A percentile compares a stretch with the other conserved stretches of the same genome.
These are phyloP conservation scores for Busseola fusca DNA, from an alignment of 2,888 invertebrate species.

Conservation along the genomic window DNA sequence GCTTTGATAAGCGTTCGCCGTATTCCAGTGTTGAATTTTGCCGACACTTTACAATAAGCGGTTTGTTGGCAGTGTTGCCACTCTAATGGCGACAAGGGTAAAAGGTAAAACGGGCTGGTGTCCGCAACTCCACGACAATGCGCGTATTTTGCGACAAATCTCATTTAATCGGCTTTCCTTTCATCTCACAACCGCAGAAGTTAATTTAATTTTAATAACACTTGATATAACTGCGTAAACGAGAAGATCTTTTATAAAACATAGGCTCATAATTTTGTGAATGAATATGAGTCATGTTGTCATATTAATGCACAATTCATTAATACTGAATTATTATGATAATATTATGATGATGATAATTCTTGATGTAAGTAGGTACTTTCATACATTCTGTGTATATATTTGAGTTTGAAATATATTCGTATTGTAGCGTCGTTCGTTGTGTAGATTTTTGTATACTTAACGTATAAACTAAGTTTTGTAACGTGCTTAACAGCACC, in stretches of 20 bases:
- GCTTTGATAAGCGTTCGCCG: constrained; percentile 69
- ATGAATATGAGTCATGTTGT: constrained; percentile 44
- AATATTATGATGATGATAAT: constrained; percentile 39
- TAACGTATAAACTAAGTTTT: not conserved
- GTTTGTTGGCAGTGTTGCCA: constrained; percentile 49
- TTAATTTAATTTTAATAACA: constrained; percentile 39
- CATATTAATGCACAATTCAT: constrained; percentile 25
- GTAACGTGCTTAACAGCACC: not conserved
- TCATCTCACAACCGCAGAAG: constrained; percentile 49
- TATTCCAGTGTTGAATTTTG: constrained; percentile 59
- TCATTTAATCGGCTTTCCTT: constrained; percentile 41
- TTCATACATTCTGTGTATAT: not conserved
- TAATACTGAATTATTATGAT: constrained; percentile 36
- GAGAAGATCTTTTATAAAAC: constrained; percentile 15
- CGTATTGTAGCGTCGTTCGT: constrained; percentile 13
- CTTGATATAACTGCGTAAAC: constrained; percentile 1
- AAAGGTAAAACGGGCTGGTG: too few species aligned
- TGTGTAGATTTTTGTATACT: constrained; percentile 6
- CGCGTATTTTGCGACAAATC: too few species aligned
- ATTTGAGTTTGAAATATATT: not conserved
- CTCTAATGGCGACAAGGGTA: constrained; percentile 39
- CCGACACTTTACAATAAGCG: constrained; percentile 45
- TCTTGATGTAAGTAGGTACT: constrained; percentile 12
- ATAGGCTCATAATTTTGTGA: constrained; percentile 22
- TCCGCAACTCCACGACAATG: too few species aligned